Evolutionary conservation across 2,888 invertebrate species (phyloP), one percentile per base, ranked within the genome.

Genomic region (Leptopilina drosophilae): DNA sequence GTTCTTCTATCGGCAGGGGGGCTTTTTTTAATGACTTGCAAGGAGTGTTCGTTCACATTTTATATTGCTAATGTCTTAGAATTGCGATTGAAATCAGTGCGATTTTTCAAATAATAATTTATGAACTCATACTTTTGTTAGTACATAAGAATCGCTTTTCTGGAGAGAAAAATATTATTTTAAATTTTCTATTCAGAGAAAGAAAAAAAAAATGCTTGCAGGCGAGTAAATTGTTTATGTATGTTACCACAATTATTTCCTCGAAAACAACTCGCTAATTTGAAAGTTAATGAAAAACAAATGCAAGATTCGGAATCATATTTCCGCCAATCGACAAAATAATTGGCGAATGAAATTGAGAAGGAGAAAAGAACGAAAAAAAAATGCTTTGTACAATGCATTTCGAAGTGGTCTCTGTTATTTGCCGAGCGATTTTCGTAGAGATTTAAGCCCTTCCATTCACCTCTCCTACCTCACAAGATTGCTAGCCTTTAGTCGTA

Each of bases 401-500:
- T 65, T 75, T 75, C 53, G 49, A 12, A 67, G 15, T 75, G 80
- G 81, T 87, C 81, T 82, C 88, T 88, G 88, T 86, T 87, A 88
- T 88, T 88, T 88, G 85, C 88, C 83, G 82, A 87, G 85, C 84
- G 85, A 88, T 87, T 80, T 81, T 65, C 69, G 78, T 62, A 53
- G 65, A 80, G 77, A 75, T 76, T 80, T 33, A 66, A 53, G 65
- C 77, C 66, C 56, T 64, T 26, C 65, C 66, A 59, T 77, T 67
- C 56, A 59, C 67, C 67, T 77, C 75, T 64, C 11, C 62, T 79
- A 69, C 82, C 77, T 73, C 75, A 82, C 81, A 84, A 86, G 87
- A 88, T 88, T 88, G 87, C 87, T 83, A 81, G 84, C 80, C 83
- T 84, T 86, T 84, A 82, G 80, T 78, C 85, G 86, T 88, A 88